Percentiles rank a stretch among this genome's conserved stretches.
Evolutionary conservation across 2,797 vertebrate species (phyloP).

Genomic region (Austrolebias charrua): DNA sequence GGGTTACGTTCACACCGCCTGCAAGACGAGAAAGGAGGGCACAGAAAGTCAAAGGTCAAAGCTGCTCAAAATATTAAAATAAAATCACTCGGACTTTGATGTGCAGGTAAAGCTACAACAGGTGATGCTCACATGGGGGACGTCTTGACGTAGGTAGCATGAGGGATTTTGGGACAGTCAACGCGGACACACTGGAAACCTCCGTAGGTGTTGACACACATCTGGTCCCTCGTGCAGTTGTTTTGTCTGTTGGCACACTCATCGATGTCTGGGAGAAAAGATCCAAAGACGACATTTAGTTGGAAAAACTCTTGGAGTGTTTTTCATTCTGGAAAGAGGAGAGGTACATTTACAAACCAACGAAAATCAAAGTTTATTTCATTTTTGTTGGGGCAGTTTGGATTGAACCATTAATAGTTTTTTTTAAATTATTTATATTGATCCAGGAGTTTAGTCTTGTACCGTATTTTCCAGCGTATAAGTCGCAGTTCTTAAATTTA

Average conservation of each 20-base stretch:
- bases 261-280: conserved; percentile 80
- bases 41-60: not conserved
- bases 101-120: not conserved
- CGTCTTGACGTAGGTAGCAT: conserved; percentile 86
- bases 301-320: not conserved
- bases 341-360: not conserved
- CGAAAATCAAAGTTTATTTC: too few relatives aligned
- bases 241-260: conserved; percentile 83
- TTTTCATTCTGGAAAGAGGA: not conserved
- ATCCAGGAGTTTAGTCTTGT: too few relatives aligned
- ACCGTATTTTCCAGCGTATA: too few relatives aligned
- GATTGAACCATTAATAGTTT: not conserved
- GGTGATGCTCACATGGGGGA: conserved; percentile 78
- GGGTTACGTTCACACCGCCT: conserved; percentile 90
- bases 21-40: conserved; percentile 18
- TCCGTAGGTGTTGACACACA: conserved; percentile 87
- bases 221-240: conserved; percentile 83
- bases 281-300: not conserved
- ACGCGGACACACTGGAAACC: conserved; percentile 83
- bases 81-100: not conserved
- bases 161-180: conserved; percentile 80
- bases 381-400: not conserved
- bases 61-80: not conserved
- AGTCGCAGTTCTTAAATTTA: too few relatives aligned
- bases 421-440: not conserved